Evolutionary conservation across 2,888 invertebrate species (phyloP), one percentile per base, ranked within the genome.

Genomic region (Clistopyga incitator): DNA sequence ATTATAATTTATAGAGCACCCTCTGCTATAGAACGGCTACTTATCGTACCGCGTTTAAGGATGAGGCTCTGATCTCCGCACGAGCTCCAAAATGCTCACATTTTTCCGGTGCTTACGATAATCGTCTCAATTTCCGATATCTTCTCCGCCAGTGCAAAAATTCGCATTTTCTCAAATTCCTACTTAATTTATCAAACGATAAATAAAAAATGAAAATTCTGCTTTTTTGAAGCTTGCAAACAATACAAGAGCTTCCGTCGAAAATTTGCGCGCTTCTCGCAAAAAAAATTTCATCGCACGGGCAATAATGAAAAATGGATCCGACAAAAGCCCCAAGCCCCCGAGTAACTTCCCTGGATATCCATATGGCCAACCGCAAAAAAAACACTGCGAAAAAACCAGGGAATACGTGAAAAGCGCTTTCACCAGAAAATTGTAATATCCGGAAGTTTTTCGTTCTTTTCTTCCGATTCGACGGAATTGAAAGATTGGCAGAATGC

Each of bases 1-100:
- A 65, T 29, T 54, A 64, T 52, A 50, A 23, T 29, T 15, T 71
- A 56, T 65, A 67, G 52, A 18, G n/a, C 10, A 45, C 45, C 15
- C 65, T 11, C 15, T 23, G 42, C 42, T 64, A 64, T 42, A 34
- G 59, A 65, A 23, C 47, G 65, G 20, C 47, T 45, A 45, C 65
- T 15, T 47, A 23, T 65, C 74, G 74, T 45, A 67, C 54, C 65
- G 54, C 79, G 74, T 65, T 54, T 56, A 65, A 54, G 74, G 65
- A 74, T 74, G 54, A 65, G 74, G 52, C 54, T 52, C n/a, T 45
- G 64, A 74, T 65, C 74, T 64, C 52, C 79, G 70, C 71, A 71
- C 78, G 70, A 71, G 71, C 70, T 71, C 61, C 45, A 61, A 71
- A 70, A 59, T 61, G 18, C n/a, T 18, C 71, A 38, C 34, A 13